These are phyloP conservation scores for Hemitrygon akajei DNA, from an alignment of 2,797 vertebrate species.

Conservation along the genomic window DNA sequence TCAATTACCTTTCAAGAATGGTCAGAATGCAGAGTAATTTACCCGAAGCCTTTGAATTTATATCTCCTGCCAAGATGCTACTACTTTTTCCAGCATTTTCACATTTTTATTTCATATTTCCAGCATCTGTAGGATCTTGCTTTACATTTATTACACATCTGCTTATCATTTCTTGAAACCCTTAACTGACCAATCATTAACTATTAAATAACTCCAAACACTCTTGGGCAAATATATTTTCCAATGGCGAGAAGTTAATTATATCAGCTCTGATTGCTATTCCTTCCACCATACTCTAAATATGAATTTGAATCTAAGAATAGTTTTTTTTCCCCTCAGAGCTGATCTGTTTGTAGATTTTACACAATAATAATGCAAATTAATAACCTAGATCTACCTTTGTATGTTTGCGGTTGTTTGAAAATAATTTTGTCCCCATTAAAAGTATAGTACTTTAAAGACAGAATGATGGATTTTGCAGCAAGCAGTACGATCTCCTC, in stretches of 20 bases:
- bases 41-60: too few relatives aligned
- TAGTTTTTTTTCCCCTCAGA: background rate
- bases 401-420: background rate
- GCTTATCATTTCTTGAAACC: background rate
- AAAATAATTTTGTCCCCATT: background rate
- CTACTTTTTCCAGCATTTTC: too few relatives aligned
- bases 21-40: too few relatives aligned
- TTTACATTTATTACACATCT: background rate
- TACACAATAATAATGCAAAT: background rate
- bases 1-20: too few relatives aligned
- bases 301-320: background rate
- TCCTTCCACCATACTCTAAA: background rate
- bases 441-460: background rate
- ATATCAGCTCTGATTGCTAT: background rate
- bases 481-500: too few relatives aligned
- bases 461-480: too few relatives aligned
- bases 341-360: background rate
- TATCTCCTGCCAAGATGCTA: too few relatives aligned
- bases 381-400: background rate
- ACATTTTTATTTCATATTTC: too few relatives aligned
- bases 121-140: too few relatives aligned
- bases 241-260: background rate
- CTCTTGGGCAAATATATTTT: background rate
- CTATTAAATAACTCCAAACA: background rate
- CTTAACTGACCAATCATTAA: too few relatives aligned